Percentiles rank a stretch among this genome's conserved stretches.
Conservation (phyloP, 1,140 invertebrate genomes). For the Berghia stephanieae region DNA sequence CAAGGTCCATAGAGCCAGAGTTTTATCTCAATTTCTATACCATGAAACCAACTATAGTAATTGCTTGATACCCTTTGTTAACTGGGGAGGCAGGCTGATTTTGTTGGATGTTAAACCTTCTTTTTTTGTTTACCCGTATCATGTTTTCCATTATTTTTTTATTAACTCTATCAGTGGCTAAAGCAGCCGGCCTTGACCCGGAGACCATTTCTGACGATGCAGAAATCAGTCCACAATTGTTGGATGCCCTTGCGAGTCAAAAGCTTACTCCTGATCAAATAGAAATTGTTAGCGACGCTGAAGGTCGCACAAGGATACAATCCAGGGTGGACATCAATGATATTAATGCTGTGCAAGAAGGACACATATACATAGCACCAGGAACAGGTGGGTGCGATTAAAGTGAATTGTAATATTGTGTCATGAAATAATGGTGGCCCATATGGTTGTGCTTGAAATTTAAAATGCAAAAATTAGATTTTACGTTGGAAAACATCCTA, state of each 20-base stretch:
- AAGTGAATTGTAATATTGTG: neutral
- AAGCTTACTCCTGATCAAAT: slow-evolving; percentile 56
- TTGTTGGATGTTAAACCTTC: too few species aligned
- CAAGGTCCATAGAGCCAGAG: too few species aligned
- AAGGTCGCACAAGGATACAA: slow-evolving; percentile 51
- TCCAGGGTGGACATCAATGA: slow-evolving; percentile 41
- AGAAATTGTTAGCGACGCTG: slow-evolving; percentile 51
- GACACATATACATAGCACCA: slow-evolving; percentile 49
- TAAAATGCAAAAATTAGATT: too few species aligned
- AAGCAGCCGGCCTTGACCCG: slow-evolving; percentile 44
- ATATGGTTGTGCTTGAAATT: too few species aligned
- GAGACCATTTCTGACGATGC: slow-evolving; percentile 49
- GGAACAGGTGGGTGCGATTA: neutral
- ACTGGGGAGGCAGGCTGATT: too few species aligned
- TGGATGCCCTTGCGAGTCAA: slow-evolving; percentile 54
- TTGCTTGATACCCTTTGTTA: too few species aligned
- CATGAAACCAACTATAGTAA: too few species aligned
- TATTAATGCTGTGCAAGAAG: slow-evolving; percentile 55
- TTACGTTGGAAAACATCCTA: too few species aligned
- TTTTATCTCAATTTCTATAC: too few species aligned
- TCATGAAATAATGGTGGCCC: neutral
- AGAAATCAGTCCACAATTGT: slow-evolving; percentile 54
- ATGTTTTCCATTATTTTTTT: neutral
- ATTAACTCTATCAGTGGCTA: slow-evolving; percentile 42
- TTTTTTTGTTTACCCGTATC: neutral